Base-by-base conservation (phyloP, 2,113 vertebrate species). In the Symphodus melops region DNA sequence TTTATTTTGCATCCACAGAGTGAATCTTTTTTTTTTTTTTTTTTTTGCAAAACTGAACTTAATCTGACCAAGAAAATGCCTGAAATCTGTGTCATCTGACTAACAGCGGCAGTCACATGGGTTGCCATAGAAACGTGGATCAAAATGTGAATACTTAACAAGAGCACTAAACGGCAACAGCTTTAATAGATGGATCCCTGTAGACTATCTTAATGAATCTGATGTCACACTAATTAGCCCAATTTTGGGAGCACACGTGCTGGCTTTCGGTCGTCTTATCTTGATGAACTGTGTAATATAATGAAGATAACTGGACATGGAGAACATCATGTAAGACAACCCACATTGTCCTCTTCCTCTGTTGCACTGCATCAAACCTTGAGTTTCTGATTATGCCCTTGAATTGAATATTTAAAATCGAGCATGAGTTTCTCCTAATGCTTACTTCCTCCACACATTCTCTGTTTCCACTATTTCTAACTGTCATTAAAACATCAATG, bases 171-270 rank as follows among this genome's bases (percentile, higher is more conserved):
- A 59, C n/a, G 60, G 28, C 10, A 59, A 1, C 8, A 52, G 39
- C 41, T 19, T 1, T n/a, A 44, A 64, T 33, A 71, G 71, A 85
- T 20, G 13, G 8, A 62, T 77, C 55, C 68, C 72, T 23, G 17
- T 12, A 44, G 69, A 70, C 46, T 28, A 72, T 6, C 3, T 36
- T 52, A 66, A 51, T 66, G 49, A 59, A 49, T 60, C 25, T 62
- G 39, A 58, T 70, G 66, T 70, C 48, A 72, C 53, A 72, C 33
- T 20, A 44, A 21, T 25, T 46, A 23, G 23, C 28, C 36, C 17
- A 57, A 46, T 69, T 64, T 49, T 72, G 81, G 39, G 46, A 51
- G 21, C 54, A 53, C 9, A 19, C 36, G 25, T 56, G 37, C 42
- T n/a, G 21, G 17, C 59, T 77, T 70, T n/a, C n/a, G n/a, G n/a